phyloP scores from a whole-genome alignment of 2,797 vertebrate genomes.

The Onychomys torridus region DNA sequence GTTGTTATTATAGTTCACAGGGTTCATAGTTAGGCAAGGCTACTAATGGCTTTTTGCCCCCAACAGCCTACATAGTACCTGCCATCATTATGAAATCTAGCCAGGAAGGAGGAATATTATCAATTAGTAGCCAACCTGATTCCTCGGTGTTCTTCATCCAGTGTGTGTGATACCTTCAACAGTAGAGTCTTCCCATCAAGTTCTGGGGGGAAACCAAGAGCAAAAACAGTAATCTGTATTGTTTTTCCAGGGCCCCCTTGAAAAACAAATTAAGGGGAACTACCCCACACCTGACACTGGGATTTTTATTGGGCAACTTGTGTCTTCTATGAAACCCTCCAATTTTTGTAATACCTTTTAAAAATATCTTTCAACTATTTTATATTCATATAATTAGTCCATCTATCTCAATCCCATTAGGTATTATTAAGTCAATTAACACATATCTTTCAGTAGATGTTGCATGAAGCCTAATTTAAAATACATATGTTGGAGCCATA shows the following conservation, averaged over 20 bases:
- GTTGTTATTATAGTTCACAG: not conserved
- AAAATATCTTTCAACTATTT: conserved; percentile 53
- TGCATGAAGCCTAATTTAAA: conserved; percentile 64
- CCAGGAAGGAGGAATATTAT: not conserved
- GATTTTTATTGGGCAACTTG: not conserved
- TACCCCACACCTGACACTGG: not conserved
- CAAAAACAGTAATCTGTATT: not conserved
- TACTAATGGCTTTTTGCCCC: not conserved
- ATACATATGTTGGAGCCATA: not conserved
- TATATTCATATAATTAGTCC: conserved; percentile 44
- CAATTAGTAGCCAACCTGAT: not conserved
- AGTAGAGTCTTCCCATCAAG: not conserved
- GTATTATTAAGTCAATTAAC: conserved; percentile 65
- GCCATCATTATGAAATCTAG: not conserved
- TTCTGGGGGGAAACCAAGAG: not conserved
- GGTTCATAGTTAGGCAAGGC: not conserved
- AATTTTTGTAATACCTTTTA: not conserved
- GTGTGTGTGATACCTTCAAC: not conserved
- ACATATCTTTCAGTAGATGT: conserved; percentile 30
- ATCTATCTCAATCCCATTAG: conserved; percentile 57
- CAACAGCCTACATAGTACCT: not conserved
- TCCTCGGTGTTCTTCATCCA: not conserved
- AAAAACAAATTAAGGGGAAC: not conserved
- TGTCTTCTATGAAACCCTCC: not conserved
- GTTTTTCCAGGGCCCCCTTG: not conserved